Evolutionary conservation across 1,140 invertebrate genomes (phyloP).

Genomic region (Copidosoma floridanum): DNA sequence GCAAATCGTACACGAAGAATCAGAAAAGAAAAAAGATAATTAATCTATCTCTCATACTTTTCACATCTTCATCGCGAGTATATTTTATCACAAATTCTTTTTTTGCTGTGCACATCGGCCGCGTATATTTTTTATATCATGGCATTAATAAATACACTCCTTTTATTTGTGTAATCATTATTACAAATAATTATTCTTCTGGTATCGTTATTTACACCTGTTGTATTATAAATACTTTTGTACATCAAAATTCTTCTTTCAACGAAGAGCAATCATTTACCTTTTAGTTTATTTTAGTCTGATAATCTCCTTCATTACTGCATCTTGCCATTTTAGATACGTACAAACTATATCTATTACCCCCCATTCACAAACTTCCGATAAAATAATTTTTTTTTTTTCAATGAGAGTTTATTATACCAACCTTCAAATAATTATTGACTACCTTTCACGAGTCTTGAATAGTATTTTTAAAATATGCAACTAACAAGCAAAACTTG

Average conservation of each 20-base stretch:
- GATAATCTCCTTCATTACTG: background rate
- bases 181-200: no score
- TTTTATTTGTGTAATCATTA: no score
- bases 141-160: no score
- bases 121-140: no score
- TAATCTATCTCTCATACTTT: constrained; percentile 4
- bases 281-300: background rate
- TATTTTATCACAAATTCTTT: constrained; percentile 6
- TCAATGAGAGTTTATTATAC: background rate
- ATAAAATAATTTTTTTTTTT: no score
- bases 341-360: no score
- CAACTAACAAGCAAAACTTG: no score
- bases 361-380: no score
- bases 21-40: background rate
- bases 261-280: background rate
- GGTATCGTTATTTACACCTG: no score
- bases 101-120: constrained; percentile 26
- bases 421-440: background rate
- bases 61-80: background rate
- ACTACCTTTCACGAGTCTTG: constrained; percentile 4
- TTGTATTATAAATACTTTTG: no score
- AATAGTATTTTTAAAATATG: constrained; percentile 2
- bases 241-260: constrained; percentile 10
- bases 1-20: constrained; percentile 1
- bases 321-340: constrained; percentile 14